These are phyloP conservation scores for Atlantisia rogersi DNA, from an alignment of 2,113 vertebrate species.

Conservation along the genomic window DNA sequence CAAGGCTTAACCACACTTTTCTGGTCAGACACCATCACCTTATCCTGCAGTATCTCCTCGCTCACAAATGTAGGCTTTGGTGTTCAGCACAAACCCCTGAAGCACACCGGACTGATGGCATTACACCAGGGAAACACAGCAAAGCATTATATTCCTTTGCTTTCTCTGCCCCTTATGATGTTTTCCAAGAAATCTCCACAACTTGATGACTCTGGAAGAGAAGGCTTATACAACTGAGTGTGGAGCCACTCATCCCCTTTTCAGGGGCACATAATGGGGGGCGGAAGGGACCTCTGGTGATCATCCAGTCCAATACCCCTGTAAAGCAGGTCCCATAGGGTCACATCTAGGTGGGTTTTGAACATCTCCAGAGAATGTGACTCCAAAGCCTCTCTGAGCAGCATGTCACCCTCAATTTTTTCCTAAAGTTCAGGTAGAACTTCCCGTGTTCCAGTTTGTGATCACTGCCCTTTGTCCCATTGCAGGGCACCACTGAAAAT, in stretches of 20 bases:
- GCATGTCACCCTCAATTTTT: no score
- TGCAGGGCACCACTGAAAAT: no score
- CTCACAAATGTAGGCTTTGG: not conserved
- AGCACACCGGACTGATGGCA: accelerated
- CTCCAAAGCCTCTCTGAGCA: no score
- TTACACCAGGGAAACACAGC: accelerated
- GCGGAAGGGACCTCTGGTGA: no score
- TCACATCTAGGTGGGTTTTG: no score
- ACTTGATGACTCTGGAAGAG: not conserved
- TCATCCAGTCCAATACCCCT: no score
- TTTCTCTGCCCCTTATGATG: not conserved
- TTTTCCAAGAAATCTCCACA: not conserved
- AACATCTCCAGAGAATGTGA: no score
- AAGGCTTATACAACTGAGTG: not conserved
- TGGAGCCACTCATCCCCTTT: accelerated
- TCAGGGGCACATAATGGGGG: not conserved
- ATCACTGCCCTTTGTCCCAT: no score
- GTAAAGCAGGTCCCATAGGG: no score
- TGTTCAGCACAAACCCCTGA: not conserved
- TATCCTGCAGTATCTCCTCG: no score
- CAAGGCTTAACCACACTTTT: not conserved
- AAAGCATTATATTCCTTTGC: not conserved
- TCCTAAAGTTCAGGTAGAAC: no score
- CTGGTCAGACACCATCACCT: not conserved
- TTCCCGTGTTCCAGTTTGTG: no score